Conservation (phyloP, 2,113 vertebrate species). For the Uria aalge region DNA sequence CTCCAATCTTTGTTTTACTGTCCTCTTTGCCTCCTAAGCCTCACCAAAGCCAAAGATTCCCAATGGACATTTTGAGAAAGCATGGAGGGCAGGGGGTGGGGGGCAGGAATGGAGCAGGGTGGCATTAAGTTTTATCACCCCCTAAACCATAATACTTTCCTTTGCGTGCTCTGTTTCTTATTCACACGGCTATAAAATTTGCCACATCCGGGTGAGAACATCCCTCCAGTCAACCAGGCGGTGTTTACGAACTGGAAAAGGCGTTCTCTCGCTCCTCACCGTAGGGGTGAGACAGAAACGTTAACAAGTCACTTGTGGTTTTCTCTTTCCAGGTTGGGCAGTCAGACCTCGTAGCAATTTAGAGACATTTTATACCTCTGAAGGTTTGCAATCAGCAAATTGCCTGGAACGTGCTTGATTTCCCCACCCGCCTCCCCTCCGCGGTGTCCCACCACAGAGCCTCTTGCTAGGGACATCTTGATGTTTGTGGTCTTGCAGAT, state of each 20-base stretch:
- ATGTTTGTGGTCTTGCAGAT: not conserved
- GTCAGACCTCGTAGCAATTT: not conserved
- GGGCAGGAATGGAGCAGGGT: not conserved
- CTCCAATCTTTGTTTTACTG: not conserved
- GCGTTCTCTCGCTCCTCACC: not conserved
- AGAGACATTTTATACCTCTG: slow-evolving; percentile 40
- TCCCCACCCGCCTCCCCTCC: not conserved
- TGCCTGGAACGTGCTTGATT: slow-evolving; percentile 17
- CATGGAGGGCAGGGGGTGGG: not conserved
- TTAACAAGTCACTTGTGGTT: slow-evolving; percentile 17
- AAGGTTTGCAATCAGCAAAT: slow-evolving; percentile 45
- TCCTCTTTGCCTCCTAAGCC: not conserved
- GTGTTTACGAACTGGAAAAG: slow-evolving; percentile 33
- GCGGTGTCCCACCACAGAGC: not conserved
- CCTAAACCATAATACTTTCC: slow-evolving; percentile 25
- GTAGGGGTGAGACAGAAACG: not conserved
- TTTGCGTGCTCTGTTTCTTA: slow-evolving; percentile 37
- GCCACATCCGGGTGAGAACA: not conserved
- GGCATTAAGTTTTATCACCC: slow-evolving; percentile 32
- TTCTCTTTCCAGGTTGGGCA: slow-evolving; percentile 29
- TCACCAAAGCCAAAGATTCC: not conserved
- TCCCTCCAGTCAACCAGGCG: not conserved
- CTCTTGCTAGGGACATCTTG: slow-evolving; percentile 18
- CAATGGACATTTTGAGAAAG: not conserved
- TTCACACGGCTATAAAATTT: slow-evolving; percentile 14